Evolutionary conservation across 2,113 vertebrate genomes (phyloP).

Genomic region (Formicarius rufipectus): DNA sequence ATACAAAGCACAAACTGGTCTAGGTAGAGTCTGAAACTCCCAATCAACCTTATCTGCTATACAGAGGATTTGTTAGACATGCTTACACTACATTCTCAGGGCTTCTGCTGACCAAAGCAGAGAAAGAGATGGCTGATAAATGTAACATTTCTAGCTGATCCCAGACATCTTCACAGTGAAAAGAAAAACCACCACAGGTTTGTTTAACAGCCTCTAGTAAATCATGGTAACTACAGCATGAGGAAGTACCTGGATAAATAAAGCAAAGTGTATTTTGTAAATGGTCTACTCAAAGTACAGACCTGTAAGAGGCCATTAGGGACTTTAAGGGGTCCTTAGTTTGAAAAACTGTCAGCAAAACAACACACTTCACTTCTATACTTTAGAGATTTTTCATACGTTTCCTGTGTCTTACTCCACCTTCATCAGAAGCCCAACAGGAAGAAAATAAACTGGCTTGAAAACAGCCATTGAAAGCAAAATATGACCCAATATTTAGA

Average conservation of each 20-base stretch:
- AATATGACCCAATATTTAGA: not conserved
- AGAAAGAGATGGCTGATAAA: too few relatives aligned
- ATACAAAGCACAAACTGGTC: too few relatives aligned
- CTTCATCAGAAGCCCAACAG: not conserved
- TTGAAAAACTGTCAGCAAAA: not conserved
- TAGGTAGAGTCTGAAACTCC: too few relatives aligned
- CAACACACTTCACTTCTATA: not conserved
- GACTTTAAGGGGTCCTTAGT: not conserved
- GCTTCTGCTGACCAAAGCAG: too few relatives aligned
- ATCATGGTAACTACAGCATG: not conserved
- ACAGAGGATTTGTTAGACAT: too few relatives aligned
- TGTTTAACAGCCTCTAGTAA: not conserved
- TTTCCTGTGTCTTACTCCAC: not conserved
- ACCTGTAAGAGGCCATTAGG: not conserved
- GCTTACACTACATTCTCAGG: too few relatives aligned
- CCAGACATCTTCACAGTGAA: not conserved
- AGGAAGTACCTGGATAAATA: not conserved
- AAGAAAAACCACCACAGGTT: rapidly evolving
- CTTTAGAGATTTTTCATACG: not conserved
- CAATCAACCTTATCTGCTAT: too few relatives aligned
- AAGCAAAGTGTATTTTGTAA: not conserved
- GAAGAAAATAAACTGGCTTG: not conserved
- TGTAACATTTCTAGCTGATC: not conserved
- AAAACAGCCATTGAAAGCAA: not conserved
- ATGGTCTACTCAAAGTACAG: not conserved